Percentiles rank a stretch among this genome's conserved stretches.
Conservation (phyloP, 2,888 invertebrate genomes). For the Mycogona germanica region DNA sequence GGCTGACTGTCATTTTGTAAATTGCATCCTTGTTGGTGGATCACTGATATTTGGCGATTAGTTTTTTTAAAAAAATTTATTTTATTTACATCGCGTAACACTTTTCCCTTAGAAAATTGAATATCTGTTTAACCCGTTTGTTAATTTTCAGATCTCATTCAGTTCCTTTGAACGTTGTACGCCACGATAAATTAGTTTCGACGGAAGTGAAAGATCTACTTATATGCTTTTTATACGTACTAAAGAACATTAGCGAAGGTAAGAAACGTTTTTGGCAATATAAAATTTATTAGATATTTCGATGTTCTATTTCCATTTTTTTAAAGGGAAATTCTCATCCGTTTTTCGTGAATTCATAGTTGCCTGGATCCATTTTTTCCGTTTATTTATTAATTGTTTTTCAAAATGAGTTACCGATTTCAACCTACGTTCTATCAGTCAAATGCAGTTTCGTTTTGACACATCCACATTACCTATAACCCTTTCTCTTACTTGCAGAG, state of each 20-base stretch:
- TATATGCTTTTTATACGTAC: constrained; percentile 70
- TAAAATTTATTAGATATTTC: background rate
- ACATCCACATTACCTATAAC: constrained; percentile 1
- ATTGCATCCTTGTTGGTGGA: too few relatives aligned
- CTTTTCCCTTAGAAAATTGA: too few relatives aligned
- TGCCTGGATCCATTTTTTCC: background rate
- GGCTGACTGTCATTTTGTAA: too few relatives aligned
- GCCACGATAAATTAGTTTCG: constrained; percentile 59
- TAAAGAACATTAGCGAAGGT: constrained; percentile 74
- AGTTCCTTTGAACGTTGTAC: constrained; percentile 25
- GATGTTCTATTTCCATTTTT: background rate
- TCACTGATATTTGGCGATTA: too few relatives aligned
- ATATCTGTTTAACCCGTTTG: too few relatives aligned
- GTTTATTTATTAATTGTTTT: background rate
- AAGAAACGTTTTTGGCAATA: constrained; percentile 15
- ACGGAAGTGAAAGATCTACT: constrained; percentile 78
- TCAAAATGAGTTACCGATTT: background rate
- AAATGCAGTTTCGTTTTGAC: background rate
- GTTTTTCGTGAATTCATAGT: background rate
- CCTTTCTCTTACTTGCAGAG: constrained; percentile 37
- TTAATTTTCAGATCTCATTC: constrained; percentile 24
- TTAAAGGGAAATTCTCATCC: background rate
- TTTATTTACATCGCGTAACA: too few relatives aligned
- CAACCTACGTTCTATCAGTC: too few relatives aligned
- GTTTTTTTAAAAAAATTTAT: too few relatives aligned